A percentile compares a stretch with the other conserved stretches of the same genome.
Evolutionary conservation across 2,797 vertebrate genomes (phyloP).

Genomic region (Falco biarmicus): DNA sequence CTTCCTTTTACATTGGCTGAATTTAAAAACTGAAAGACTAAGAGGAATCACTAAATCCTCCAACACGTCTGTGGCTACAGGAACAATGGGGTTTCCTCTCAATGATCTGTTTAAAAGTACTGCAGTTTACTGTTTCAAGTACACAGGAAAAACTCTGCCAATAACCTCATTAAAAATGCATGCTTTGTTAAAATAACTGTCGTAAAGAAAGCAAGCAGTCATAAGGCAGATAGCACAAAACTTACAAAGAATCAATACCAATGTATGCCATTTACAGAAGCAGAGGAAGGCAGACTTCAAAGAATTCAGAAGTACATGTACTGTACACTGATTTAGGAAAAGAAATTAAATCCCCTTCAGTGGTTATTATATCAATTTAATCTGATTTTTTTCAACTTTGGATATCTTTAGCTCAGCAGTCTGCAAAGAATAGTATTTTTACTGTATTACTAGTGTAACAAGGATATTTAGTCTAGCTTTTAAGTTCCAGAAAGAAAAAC

Average conservation of each 20-base stretch:
- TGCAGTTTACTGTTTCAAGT: neutral
- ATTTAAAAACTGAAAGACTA: neutral
- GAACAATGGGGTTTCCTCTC: neutral
- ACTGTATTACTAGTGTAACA: neutral
- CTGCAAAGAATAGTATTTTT: neutral
- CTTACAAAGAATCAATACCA: neutral
- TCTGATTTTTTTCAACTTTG: neutral
- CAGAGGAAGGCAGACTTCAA: neutral
- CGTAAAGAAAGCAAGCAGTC: neutral
- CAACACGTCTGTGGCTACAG: neutral
- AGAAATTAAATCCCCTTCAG: neutral
- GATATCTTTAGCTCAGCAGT: neutral
- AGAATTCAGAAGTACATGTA: neutral
- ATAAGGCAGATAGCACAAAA: neutral
- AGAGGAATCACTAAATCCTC: neutral
- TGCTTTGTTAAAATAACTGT: neutral
- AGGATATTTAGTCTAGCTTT: neutral
- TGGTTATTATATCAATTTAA: neutral
- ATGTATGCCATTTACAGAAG: neutral
- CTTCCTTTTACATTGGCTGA: neutral
- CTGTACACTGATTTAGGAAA: neutral
- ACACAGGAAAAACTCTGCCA: neutral
- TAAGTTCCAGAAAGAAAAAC: neutral
- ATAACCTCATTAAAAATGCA: neutral
- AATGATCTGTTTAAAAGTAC: neutral